Base-by-base conservation (phyloP, 2,113 vertebrate genomes). In the Emydura subglobosa region DNA sequence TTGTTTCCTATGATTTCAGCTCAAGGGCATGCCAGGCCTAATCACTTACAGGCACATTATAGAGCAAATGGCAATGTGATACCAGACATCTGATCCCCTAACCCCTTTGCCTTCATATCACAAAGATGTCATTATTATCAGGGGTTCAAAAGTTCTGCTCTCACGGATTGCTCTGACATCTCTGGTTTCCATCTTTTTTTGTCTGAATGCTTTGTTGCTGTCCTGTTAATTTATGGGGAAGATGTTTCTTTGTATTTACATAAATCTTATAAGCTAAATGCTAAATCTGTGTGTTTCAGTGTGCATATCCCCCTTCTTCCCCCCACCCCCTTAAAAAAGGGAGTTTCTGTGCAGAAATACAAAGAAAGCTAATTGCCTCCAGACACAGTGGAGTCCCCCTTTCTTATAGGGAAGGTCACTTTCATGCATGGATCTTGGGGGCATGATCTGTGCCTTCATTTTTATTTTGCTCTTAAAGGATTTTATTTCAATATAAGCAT, bases 81-180 rank as follows among this genome's bases (percentile, higher is more conserved):
- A 85, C 78, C 17, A 50, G 95, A 92, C 93, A 97, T 97, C 89
- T 95, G 95, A 96, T 97, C 87, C 86, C 47, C 72, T 94, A 25
- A 19, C 51, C 82, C 91, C 92, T 9, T 16, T 94, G 89, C 93
- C 84, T 97, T 93, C 90, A 78, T 49, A 65, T 97, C 94, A 98
- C 96, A 98, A 97, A 97, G 97, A 96, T 96, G 94, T 87, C 96
- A 97, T 97, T 98, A 94, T 97, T 96, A 85, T 80, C 27, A 0
- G 54, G 85, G 79, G 87, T 97, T 97, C 94, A 96, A 92, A 97
- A 97, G 95, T 96, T 97, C 97, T 95, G 65, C 91, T 96, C 91
- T 96, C 95, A 91, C 86, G 89, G 79, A 42, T 80, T 88, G 21
- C 84, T 84, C 76, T 44, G 84, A 29, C 54, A 82, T 97, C 96